These are phyloP conservation scores for Craseonycteris thonglongyai DNA, from an alignment of 2,113 vertebrate species.

Conservation along the genomic window DNA sequence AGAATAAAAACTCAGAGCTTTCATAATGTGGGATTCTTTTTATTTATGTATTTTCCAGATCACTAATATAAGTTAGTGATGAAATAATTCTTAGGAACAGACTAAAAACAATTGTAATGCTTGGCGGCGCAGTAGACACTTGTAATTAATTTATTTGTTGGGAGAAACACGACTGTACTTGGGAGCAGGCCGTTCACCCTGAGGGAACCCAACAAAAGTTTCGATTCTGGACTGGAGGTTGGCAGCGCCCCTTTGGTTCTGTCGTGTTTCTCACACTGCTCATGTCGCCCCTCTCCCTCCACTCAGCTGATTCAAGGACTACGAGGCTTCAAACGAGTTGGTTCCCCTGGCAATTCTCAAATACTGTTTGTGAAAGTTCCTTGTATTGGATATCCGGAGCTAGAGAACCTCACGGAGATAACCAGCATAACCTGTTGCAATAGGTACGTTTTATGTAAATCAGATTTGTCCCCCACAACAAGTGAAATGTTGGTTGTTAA, in stretches of 20 bases:
- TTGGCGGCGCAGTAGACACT: neutral
- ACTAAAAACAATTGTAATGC: neutral
- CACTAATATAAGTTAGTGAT: neutral
- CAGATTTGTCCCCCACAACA: neutral
- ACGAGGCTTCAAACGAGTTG: neutral
- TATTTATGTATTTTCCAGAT: neutral
- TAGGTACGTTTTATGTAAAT: neutral
- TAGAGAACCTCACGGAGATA: neutral
- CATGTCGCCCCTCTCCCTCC: neutral
- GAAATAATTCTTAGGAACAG: slow-evolving; percentile 17
- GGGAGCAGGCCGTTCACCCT: neutral
- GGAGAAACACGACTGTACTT: neutral
- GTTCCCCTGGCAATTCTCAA: neutral
- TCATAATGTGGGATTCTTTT: neutral
- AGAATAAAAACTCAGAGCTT: neutral
- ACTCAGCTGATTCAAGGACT: neutral
- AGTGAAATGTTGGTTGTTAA: neutral
- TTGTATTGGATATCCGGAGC: neutral
- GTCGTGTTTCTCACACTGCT: neutral
- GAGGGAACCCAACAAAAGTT: neutral
- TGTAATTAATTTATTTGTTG: neutral
- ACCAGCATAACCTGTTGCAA: neutral
- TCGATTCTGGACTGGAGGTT: neutral
- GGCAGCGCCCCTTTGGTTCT: no score
- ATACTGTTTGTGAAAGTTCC: neutral